A percentile compares a stretch with the other conserved stretches of the same genome.
Evolutionary conservation across 2,797 vertebrate genomes (phyloP).

Genomic region (Brotula barbata): DNA sequence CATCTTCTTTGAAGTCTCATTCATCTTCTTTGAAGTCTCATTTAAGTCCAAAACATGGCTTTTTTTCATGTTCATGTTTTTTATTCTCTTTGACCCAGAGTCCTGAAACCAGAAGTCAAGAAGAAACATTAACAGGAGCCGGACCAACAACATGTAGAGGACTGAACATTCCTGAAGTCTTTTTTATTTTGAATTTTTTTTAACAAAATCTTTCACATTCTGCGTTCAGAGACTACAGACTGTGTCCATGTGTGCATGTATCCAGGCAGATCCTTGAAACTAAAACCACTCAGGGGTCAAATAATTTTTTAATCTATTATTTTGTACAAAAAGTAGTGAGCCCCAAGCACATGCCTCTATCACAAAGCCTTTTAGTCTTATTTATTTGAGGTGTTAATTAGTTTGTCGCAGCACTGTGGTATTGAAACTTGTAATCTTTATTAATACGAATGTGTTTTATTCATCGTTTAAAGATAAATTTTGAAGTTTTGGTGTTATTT

Average conservation of each 20-base stretch:
- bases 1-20: slow-evolving; percentile 3
- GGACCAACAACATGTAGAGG: slow-evolving; percentile 4
- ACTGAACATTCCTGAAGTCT: slow-evolving; percentile 1
- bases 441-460: neutral
- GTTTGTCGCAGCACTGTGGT: neutral
- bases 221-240: slow-evolving; percentile 36
- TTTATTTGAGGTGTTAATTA: slow-evolving; percentile 17
- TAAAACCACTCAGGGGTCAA: slow-evolving; percentile 53
- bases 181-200: slow-evolving; percentile 9
- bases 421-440: neutral
- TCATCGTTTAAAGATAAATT: no score
- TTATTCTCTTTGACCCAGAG: slow-evolving; percentile 34
- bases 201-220: slow-evolving; percentile 51
- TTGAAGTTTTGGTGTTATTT: no score
- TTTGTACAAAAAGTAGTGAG: slow-evolving; percentile 19
- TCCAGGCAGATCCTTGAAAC: slow-evolving; percentile 58
- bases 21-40: neutral
- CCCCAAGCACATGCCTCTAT: slow-evolving; percentile 48
- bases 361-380: slow-evolving; percentile 20
- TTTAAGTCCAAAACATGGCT: no score
- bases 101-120: slow-evolving; percentile 32
- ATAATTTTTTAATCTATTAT: slow-evolving; percentile 14
- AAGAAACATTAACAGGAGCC: slow-evolving; percentile 11
- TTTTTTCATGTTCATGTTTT: no score
- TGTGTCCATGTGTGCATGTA: slow-evolving; percentile 9